Conservation (phyloP, 2,888 invertebrate genomes). For the Eristalis arbustorum region DNA sequence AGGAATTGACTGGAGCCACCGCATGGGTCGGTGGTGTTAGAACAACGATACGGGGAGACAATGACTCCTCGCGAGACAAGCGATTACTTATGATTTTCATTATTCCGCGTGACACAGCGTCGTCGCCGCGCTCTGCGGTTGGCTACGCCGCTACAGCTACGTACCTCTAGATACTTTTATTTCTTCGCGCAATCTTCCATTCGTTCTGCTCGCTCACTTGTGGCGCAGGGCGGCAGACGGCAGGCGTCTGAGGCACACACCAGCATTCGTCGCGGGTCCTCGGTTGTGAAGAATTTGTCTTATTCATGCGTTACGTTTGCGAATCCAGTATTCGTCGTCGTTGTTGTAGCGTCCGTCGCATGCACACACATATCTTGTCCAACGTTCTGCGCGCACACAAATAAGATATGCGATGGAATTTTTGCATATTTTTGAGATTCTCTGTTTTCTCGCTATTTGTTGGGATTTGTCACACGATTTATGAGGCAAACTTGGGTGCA, state of each 20-base stretch:
- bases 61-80: slow-evolving; percentile 56
- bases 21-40: slow-evolving; percentile 10
- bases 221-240: background rate
- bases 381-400: slow-evolving; percentile 13
- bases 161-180: background rate
- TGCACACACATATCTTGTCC: background rate
- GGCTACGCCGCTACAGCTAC: too few relatives aligned
- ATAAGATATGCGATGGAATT: slow-evolving; percentile 13
- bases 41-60: slow-evolving; percentile 46
- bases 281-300: slow-evolving; percentile 28
- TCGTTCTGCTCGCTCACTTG: background rate
- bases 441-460: slow-evolving; percentile 2
- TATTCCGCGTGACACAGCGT: slow-evolving; percentile 58
- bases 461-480: slow-evolving; percentile 8
- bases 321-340: slow-evolving; percentile 9
- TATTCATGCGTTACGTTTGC: slow-evolving; percentile 30
- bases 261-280: slow-evolving; percentile 16
- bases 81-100: slow-evolving; percentile 59
- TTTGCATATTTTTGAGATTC: slow-evolving; percentile 10
- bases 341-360: background rate
- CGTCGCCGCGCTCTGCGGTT: slow-evolving; percentile 24
- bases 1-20: background rate
- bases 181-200: slow-evolving; percentile 8
- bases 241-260: background rate
- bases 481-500: background rate